These are phyloP conservation scores for Cossypha polioptera DNA, from an alignment of 2,797 vertebrate species.

Conservation along the genomic window DNA sequence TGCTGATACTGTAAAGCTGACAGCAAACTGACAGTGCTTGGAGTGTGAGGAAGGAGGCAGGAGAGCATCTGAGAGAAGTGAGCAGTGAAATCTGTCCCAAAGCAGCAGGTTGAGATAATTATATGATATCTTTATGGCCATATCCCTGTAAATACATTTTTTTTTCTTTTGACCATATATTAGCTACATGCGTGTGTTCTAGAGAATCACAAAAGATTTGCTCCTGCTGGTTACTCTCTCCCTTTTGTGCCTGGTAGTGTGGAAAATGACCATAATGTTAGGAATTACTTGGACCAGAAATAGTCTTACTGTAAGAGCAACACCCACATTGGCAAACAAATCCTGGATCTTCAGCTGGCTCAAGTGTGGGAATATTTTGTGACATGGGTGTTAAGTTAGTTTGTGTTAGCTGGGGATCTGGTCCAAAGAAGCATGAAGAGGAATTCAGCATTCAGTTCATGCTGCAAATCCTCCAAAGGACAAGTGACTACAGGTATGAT, in stretches of 20 bases:
- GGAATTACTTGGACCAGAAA: neutral
- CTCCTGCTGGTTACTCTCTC: neutral
- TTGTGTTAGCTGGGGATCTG: neutral
- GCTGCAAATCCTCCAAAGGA: neutral
- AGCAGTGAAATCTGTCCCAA: neutral
- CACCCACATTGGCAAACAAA: neutral
- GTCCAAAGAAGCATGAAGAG: neutral
- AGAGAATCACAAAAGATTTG: neutral
- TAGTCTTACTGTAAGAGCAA: neutral
- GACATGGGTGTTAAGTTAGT: neutral
- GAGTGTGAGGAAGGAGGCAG: neutral
- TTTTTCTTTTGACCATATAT: neutral
- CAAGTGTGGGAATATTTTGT: neutral
- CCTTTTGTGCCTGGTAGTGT: neutral
- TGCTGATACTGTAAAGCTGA: conserved; percentile 51
- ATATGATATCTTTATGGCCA: neutral
- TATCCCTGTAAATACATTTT: neutral
- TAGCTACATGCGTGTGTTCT: neutral
- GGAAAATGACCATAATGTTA: neutral
- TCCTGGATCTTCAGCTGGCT: neutral
- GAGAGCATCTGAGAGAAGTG: conserved; percentile 21
- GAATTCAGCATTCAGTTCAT: neutral
- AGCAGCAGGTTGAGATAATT: neutral
- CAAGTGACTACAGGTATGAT: neutral
- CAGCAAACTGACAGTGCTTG: neutral